Evolutionary conservation across 1,140 invertebrate genomes (phyloP), one percentile per base, ranked within the genome.

Genomic region (Polypedilum vanderplanki): DNA sequence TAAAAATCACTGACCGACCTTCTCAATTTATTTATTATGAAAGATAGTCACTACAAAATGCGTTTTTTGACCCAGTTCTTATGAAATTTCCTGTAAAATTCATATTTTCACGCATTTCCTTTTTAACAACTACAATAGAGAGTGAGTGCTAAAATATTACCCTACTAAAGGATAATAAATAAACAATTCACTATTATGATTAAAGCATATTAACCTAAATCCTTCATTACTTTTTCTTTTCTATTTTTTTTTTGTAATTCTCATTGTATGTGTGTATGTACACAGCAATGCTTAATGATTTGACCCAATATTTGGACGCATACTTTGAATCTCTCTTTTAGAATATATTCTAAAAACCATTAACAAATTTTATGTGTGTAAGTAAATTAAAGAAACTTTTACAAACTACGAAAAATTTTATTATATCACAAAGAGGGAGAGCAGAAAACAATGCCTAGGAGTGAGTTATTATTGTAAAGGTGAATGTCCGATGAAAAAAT

Each of bases 21-120:
- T 12, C 12, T 57, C 15, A 57, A 57, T 15, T 57, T 57, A 57
- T 15, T 57, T 57, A 57, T 12, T 57, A 57, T n/a, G 24, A 33
- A 33, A 33, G 24, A 33, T 33, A 33, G 24, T 33, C 24, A 33
- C 24, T 33, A 33, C 24, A 33, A 3, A 33, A 33, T 33, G 1
- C 24, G 24, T 33, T 3, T 33, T 33, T 33, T 33, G 24, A 33
- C 1, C 24, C 5, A 5, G 24, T 1, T 33, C 24, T n/a, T n/a
- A 33, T 73, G 9, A 73, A 40, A 5, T 10, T 40, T 75, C 5
- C 41, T 73, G 73, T 18, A 73, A 73, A 73, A 33, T 57, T 57
- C 46, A 57, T 33, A 33, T 57, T 57, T 46, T 57, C 46, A 57
- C 46, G 46, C 46, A 57, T 57, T 57, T 57, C 46, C 46, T 57